Conservation (phyloP, 64 coral and sea anemone genomes). For the Pocillopora verrucosa region DNA sequence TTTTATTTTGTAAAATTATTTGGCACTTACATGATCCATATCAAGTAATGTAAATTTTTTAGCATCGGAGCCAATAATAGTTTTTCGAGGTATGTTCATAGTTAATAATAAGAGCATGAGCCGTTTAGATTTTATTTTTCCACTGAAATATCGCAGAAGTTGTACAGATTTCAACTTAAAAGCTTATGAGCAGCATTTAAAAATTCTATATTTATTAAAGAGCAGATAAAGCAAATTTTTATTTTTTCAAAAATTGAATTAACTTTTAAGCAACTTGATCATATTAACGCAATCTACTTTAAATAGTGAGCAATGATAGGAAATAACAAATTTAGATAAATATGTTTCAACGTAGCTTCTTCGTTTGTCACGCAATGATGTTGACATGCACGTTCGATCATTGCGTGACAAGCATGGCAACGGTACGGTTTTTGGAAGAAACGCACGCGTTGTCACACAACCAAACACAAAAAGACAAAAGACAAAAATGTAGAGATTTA, state of each 20-base stretch:
- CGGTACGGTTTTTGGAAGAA: neutral
- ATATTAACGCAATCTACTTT: neutral
- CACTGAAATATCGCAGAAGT: constrained; percentile 13
- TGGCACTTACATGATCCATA: too few species aligned
- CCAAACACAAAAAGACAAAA: neutral
- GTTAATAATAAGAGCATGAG: neutral
- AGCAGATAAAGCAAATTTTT: neutral
- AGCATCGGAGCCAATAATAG: too few species aligned
- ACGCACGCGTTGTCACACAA: neutral
- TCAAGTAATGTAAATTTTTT: too few species aligned
- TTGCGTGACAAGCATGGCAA: neutral
- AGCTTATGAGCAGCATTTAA: constrained; percentile 11
- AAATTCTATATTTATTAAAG: constrained; percentile 36
- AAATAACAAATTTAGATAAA: neutral
- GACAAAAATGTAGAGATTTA: constrained; percentile 36
- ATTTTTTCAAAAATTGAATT: neutral
- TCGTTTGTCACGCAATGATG: neutral
- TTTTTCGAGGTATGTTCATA: neutral
- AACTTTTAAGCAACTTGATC: neutral
- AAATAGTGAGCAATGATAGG: neutral
- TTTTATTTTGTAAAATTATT: too few species aligned
- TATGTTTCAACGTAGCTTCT: neutral
- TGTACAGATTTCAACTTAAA: constrained; percentile 31
- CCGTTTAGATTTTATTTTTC: too few species aligned
- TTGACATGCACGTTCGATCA: too few species aligned